Conservation (phyloP, 2,888 invertebrate genomes). For the Rhagophthalmus giganteus region DNA sequence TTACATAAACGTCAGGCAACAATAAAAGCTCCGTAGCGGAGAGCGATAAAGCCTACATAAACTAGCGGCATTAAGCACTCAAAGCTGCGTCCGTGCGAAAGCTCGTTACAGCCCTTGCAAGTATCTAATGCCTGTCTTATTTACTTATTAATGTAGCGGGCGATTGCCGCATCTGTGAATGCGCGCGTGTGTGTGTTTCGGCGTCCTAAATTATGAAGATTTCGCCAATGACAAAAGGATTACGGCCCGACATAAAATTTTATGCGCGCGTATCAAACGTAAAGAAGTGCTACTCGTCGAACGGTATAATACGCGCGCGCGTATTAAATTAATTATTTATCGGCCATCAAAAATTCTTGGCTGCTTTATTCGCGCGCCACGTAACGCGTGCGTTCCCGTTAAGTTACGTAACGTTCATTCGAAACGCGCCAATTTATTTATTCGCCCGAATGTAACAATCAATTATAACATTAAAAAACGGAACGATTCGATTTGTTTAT, state of each 20-base stretch:
- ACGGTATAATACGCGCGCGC: no score
- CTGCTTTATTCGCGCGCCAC: no score
- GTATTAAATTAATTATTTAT: no score
- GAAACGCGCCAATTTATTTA: no score
- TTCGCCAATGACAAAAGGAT: constrained; percentile 22
- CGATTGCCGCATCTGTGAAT: constrained; percentile 23
- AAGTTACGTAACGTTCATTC: no score
- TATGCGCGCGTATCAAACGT: no score
- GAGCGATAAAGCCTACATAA: constrained; percentile 41
- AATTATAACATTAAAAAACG: no score
- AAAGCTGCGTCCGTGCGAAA: constrained; percentile 37
- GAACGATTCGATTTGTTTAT: no score
- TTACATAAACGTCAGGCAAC: constrained; percentile 50
- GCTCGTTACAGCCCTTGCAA: constrained; percentile 35
- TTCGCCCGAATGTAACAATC: no score
- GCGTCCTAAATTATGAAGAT: constrained; percentile 22
- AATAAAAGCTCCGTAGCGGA: constrained; percentile 43
- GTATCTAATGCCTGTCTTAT: constrained; percentile 34
- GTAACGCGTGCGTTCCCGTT: no score
- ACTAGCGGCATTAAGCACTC: constrained; percentile 41
- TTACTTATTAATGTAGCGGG: constrained; percentile 37
- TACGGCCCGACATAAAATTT: constrained; percentile 12
- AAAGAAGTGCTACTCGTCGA: no score
- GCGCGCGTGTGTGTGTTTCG: constrained; percentile 19
- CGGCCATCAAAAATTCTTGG: no score